Conservation (phyloP, 2,888 invertebrate genomes). For the Gastracanthus pulcherrimus region DNA sequence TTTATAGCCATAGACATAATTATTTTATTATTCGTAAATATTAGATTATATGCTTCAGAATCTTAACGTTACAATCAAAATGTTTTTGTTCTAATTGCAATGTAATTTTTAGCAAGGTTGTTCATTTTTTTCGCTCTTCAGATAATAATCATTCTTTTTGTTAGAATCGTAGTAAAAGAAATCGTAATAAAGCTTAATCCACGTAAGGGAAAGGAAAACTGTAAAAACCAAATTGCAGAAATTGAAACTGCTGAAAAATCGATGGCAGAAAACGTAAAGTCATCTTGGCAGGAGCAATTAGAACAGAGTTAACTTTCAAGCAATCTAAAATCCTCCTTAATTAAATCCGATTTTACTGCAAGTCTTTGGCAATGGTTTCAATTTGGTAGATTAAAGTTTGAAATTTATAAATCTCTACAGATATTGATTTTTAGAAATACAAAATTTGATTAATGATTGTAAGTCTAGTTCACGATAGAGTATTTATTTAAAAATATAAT, state of each 20-base stretch:
- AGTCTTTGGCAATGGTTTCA: background rate
- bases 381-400: background rate
- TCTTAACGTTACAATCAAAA: too few species aligned
- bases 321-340: background rate
- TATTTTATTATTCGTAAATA: too few species aligned
- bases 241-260: background rate
- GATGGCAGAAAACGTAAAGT: background rate
- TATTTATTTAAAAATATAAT: too few species aligned
- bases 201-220: background rate
- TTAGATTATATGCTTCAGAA: too few species aligned
- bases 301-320: background rate
- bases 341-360: background rate
- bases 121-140: background rate
- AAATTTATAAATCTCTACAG: background rate
- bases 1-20: too few species aligned
- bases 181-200: background rate
- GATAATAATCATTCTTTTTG: background rate
- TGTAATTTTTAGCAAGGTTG: background rate
- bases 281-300: background rate
- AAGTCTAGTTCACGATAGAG: too few species aligned
- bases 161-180: background rate
- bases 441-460: too few species aligned
- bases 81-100: background rate
- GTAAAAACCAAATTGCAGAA: background rate
- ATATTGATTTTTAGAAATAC: too few species aligned